A percentile compares a stretch with the other conserved stretches of the same genome.
Conservation (phyloP, 2,113 vertebrate species). For the Rhabdornis inornatus region DNA sequence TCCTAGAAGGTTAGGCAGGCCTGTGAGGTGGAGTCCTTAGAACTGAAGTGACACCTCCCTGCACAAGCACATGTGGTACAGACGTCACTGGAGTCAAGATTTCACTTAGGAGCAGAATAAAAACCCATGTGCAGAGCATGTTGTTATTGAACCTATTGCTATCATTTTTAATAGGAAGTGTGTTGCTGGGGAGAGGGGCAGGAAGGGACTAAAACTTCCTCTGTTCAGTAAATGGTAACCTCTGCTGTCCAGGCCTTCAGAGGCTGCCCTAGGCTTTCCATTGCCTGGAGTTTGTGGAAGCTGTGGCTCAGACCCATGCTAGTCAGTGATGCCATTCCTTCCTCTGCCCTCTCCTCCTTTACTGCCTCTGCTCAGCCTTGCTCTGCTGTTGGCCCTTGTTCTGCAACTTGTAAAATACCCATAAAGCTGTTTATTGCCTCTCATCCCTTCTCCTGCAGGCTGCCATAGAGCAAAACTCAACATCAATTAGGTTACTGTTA, state of each 20-base stretch:
- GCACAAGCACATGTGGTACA: fast-evolving
- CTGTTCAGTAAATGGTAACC: neutral
- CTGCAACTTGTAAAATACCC: neutral
- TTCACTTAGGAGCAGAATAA: neutral
- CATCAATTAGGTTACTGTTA: neutral
- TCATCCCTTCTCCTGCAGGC: neutral
- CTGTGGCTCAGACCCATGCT: fast-evolving
- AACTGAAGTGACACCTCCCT: neutral
- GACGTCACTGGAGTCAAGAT: fast-evolving
- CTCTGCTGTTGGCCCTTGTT: neutral
- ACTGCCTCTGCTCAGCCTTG: neutral
- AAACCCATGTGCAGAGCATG: neutral
- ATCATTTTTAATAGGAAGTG: neutral
- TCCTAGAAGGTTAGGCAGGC: neutral
- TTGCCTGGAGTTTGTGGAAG: neutral
- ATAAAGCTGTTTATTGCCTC: neutral
- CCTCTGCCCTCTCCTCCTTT: neutral
- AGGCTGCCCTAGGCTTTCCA: neutral
- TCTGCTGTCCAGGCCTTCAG: neutral
- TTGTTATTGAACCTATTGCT: neutral
- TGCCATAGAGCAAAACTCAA: neutral
- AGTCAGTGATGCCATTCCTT: neutral
- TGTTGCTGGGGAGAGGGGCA: neutral
- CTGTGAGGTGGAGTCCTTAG: neutral
- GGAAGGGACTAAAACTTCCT: neutral